Percentiles rank a stretch among this genome's conserved stretches.
Conservation (phyloP, 2,797 vertebrate species). For the Dipus sagitta region DNA sequence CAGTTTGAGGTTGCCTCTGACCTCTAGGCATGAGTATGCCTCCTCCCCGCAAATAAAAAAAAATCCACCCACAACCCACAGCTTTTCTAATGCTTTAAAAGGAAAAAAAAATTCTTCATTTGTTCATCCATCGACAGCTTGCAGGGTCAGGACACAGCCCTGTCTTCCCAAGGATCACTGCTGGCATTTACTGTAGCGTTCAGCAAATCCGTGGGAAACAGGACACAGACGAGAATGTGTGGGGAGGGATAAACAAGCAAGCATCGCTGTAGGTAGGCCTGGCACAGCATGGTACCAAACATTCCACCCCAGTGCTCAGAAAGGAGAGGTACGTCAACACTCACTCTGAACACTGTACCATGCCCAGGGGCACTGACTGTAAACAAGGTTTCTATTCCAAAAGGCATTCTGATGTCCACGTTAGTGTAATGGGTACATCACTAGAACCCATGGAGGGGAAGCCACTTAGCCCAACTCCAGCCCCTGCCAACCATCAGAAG, state of each 20-base stretch:
- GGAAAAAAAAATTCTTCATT: too few species aligned
- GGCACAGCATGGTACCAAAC: not conserved
- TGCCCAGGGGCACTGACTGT: not conserved
- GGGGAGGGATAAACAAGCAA: not conserved
- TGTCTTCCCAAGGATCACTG: too few species aligned
- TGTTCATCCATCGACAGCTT: not conserved
- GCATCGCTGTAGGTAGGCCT: too few species aligned
- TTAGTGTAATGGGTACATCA: not conserved
- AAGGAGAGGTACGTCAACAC: not conserved
- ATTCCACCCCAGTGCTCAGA: not conserved
- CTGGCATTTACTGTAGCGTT: not conserved
- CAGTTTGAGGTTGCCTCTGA: too few species aligned
- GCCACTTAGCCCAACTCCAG: not conserved
- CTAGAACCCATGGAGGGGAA: not conserved
- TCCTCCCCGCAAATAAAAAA: too few species aligned
- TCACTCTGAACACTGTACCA: too few species aligned
- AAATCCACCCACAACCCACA: too few species aligned
- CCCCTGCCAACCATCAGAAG: rapidly evolving
- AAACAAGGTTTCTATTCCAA: not conserved
- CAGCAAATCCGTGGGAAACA: not conserved
- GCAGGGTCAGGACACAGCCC: not conserved
- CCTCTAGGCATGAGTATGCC: too few species aligned
- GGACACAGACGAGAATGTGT: not conserved
- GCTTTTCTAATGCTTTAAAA: too few species aligned
- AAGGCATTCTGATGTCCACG: not conserved